Percentiles rank a stretch among this genome's conserved stretches.
Evolutionary conservation across 2,888 invertebrate species (phyloP).

Genomic region (Syrista parreyssii): DNA sequence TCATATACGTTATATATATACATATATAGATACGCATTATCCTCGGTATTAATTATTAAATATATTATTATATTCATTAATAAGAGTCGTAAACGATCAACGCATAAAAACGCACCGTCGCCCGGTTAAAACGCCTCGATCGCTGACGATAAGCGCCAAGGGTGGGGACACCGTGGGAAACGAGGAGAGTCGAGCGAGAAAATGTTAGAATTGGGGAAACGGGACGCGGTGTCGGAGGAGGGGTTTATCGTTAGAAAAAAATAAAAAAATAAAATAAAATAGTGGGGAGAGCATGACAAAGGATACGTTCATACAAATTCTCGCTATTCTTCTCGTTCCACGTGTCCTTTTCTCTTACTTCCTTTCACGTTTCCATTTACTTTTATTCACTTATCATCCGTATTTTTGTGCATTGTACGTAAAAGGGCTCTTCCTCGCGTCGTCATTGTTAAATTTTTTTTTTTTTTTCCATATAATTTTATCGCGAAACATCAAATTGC

Average conservation of each 20-base stretch:
- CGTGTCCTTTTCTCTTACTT: background rate
- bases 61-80: constrained; percentile 62
- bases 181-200: background rate
- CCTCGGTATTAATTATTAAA: constrained; percentile 63
- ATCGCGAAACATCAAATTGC: background rate
- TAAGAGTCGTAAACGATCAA: constrained; percentile 47
- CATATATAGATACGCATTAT: constrained; percentile 48
- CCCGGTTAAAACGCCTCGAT: constrained; percentile 37
- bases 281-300: background rate
- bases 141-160: background rate
- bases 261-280: too few relatives aligned
- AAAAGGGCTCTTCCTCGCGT: background rate
- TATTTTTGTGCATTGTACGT: background rate
- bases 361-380: background rate
- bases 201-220: background rate
- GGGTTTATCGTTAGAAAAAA: background rate
- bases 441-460: background rate
- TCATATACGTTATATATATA: constrained; percentile 45
- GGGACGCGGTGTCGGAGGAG: background rate
- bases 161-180: background rate
- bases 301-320: background rate
- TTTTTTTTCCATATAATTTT: background rate
- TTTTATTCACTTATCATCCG: background rate
- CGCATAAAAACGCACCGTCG: constrained; percentile 46
- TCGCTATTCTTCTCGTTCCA: background rate